Evolutionary conservation across 2,888 invertebrate species (phyloP).

Genomic region (Acanthoscelides obtectus): DNA sequence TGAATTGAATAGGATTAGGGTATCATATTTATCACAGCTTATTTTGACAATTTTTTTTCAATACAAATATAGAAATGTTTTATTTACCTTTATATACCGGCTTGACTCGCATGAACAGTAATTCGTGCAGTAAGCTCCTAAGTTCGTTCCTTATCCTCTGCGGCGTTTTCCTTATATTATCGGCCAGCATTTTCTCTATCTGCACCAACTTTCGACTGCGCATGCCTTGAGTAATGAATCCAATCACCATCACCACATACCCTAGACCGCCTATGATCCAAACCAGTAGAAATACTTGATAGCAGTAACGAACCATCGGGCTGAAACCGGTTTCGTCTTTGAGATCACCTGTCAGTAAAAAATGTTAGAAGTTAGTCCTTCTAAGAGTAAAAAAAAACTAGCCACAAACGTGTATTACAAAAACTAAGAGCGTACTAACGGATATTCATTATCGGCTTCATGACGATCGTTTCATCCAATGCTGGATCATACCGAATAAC

Average conservation of each 20-base stretch:
- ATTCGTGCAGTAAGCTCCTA: constrained; percentile 52
- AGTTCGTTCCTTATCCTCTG: constrained; percentile 60
- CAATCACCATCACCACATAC: constrained; percentile 85
- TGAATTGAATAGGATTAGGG: no score
- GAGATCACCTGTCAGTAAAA: not conserved
- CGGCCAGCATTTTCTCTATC: constrained; percentile 72
- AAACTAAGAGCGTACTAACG: no score
- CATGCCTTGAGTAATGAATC: constrained; percentile 76
- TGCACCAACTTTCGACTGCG: constrained; percentile 68
- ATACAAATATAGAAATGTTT: no score
- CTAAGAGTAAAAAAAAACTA: no score
- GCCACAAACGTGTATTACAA: no score
- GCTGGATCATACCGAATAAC: no score
- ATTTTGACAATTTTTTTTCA: no score
- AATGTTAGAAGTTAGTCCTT: no score
- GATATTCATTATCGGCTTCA: no score
- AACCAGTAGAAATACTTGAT: constrained; percentile 75
- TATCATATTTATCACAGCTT: no score
- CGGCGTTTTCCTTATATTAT: constrained; percentile 74
- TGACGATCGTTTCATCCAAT: no score
- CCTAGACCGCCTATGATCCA: constrained; percentile 93
- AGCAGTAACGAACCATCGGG: constrained; percentile 61
- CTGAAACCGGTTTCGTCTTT: constrained; percentile 51
- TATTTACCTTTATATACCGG: constrained; percentile 64
- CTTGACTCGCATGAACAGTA: constrained; percentile 76